Conservation (phyloP, 1,140 invertebrate species). For the Drosophila auraria region DNA sequence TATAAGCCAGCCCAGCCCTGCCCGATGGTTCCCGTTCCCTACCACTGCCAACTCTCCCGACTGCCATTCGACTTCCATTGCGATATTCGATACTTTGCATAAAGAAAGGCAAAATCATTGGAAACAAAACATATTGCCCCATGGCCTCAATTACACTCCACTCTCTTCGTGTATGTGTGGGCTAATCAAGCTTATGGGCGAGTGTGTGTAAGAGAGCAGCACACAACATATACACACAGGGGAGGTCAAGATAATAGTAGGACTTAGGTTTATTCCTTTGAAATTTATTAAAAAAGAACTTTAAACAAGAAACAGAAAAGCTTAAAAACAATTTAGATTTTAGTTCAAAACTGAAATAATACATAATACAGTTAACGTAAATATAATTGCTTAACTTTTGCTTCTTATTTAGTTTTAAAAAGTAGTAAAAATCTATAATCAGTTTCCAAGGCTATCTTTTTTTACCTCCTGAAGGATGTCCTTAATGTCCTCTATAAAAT, state of each 20-base stretch:
- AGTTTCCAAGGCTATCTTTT: too few relatives aligned
- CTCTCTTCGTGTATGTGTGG: constrained; percentile 55
- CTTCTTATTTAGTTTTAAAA: too few relatives aligned
- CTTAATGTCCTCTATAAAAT: too few relatives aligned
- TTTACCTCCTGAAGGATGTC: too few relatives aligned
- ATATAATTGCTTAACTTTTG: too few relatives aligned
- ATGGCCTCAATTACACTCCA: constrained; percentile 82
- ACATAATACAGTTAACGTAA: background rate
- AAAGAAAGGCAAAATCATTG: constrained; percentile 84
- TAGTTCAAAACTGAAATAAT: background rate
- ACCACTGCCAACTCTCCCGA: constrained; percentile 1
- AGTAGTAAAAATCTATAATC: too few relatives aligned
- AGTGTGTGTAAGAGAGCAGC: constrained; percentile 29
- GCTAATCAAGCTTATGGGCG: constrained; percentile 54
- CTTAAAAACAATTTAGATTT: background rate
- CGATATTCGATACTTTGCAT: constrained; percentile 80
- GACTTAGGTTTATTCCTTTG: background rate
- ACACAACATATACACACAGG: constrained; percentile 5
- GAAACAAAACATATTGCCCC: constrained; percentile 81
- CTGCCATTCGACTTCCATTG: constrained; percentile 62
- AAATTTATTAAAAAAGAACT: too few relatives aligned
- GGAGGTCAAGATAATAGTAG: background rate
- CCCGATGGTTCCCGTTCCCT: constrained; percentile 25
- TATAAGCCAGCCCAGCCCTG: constrained; percentile 32
- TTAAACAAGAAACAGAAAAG: background rate